phyloP scores from a whole-genome alignment of 1,140 invertebrate species.

The Drosophila pallidifrons region DNA sequence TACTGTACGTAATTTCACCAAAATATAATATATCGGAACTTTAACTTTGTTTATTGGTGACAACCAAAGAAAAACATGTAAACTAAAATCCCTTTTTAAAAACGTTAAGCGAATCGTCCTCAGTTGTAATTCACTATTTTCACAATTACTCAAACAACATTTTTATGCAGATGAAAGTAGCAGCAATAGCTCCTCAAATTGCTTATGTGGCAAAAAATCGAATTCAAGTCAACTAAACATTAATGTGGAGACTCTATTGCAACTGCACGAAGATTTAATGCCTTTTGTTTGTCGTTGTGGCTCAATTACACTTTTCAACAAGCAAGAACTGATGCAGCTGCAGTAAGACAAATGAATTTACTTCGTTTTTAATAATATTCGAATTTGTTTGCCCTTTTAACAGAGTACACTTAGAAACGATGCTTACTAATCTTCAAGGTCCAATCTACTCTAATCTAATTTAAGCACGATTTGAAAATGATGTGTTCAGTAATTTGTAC shows the following conservation, averaged over 20 bases:
- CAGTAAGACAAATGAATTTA: slow-evolving; percentile 10
- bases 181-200: slow-evolving; percentile 2
- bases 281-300: not conserved
- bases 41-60: not conserved
- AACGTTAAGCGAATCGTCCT: no score
- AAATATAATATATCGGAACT: no score
- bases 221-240: not conserved
- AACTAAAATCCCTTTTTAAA: no score
- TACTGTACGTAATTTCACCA: no score
- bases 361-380: not conserved
- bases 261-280: not conserved
- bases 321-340: slow-evolving; percentile 9
- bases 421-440: not conserved
- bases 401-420: not conserved
- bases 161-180: not conserved
- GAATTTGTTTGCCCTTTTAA: not conserved
- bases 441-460: not conserved
- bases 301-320: not conserved
- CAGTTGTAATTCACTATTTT: no score
- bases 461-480: not conserved
- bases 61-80: no score
- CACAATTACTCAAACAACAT: no score
- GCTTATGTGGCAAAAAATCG: not conserved
- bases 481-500: not conserved
- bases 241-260: not conserved